Evolutionary conservation across 2,113 vertebrate genomes (phyloP).

Genomic region (Zosterops japonicus): DNA sequence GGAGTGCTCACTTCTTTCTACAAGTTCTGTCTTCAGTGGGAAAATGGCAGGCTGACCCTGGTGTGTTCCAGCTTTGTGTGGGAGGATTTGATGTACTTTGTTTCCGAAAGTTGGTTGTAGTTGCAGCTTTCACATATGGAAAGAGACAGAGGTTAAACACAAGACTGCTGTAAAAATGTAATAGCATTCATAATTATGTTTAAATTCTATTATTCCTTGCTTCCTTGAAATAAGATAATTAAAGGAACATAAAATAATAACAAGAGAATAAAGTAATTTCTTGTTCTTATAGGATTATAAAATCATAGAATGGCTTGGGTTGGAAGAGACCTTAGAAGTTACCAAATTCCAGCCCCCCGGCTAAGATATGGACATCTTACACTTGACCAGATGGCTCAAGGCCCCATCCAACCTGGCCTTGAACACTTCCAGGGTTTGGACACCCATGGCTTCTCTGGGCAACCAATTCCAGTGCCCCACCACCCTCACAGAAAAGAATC

Average conservation of each 20-base stretch:
- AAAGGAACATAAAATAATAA: background rate
- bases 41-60: background rate
- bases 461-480: background rate
- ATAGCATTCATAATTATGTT: background rate
- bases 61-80: accelerated
- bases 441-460: background rate
- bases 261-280: background rate
- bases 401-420: background rate
- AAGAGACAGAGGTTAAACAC: background rate
- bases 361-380: background rate
- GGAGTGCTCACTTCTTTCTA: background rate
- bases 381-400: background rate
- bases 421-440: background rate
- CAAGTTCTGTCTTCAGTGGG: background rate
- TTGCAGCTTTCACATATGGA: background rate
- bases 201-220: background rate
- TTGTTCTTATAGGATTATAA: background rate
- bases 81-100: background rate
- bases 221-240: background rate
- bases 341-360: background rate
- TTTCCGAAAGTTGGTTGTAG: background rate
- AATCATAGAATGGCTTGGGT: background rate
- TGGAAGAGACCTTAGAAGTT: background rate
- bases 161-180: background rate
- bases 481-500: background rate